Base-by-base conservation (phyloP, 2,888 invertebrate genomes). In the Caenorhabditis sp. region DNA sequence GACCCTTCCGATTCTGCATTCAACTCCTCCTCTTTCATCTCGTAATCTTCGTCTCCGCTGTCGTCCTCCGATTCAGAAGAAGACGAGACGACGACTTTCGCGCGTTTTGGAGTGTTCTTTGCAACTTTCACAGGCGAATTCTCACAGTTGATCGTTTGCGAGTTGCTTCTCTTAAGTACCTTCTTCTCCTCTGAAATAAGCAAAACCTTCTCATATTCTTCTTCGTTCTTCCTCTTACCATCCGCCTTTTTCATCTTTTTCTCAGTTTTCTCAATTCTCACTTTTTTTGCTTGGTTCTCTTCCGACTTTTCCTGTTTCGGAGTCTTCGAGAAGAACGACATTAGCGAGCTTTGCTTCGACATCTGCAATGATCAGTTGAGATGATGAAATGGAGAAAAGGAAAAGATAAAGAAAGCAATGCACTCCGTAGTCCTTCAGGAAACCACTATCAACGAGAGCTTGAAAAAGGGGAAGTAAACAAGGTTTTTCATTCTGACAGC, bases 341-440 rank as follows among this genome's bases (percentile, higher is more conserved):
- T 71, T 24, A 77, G 35, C n/a, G 77, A 35, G 26, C 77, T 77
- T 39, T 77, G 77, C 24, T 66, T 65, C 8, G 77, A 68, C 68
- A 75, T 65, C 48, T 45, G 58, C 15, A 48, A 24, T 17, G 30
- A 30, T 30, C 5, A 30, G 6, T 9, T 35, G 4, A 8, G 24
- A 37, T 32, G 11, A 5, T 32, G 1, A 11, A 32, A 45, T 11
- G 22, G 8, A 45, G 50, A n/a, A 2, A 20, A 7, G 22, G 15
- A 35, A 52, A 46, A 32, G 22, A 24, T 24, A 43, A n/a, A 37
- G 7, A 39, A 17, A 32, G 3, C 9, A 20, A 20, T n/a, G n/a
- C n/a, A n/a, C n/a, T n/a, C n/a, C n/a, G n/a, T n/a, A n/a, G n/a
- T n/a, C n/a, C n/a, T n/a, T 6, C 2, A 13, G 8, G 20, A 39